Evolutionary conservation across 2,797 vertebrate species (phyloP).

Genomic region (Okamejei kenojei): DNA sequence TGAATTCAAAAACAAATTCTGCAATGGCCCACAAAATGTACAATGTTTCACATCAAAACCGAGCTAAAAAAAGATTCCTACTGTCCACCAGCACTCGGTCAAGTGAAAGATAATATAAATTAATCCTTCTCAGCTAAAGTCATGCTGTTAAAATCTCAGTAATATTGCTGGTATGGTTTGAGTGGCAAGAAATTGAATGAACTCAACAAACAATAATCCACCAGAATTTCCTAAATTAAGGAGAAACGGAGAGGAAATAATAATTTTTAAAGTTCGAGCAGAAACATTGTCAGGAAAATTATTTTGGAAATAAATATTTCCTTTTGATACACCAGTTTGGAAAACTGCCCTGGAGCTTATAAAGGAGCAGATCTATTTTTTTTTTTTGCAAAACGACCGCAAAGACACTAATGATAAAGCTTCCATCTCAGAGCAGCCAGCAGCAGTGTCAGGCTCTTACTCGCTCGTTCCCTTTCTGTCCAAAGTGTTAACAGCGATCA

Average conservation of each 20-base stretch:
- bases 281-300: not conserved
- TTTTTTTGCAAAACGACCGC: not conserved
- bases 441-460: not conserved
- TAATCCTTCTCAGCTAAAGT: not conserved
- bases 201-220: not conserved
- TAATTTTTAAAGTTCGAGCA: not conserved
- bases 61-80: not conserved
- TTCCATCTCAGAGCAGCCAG: not conserved
- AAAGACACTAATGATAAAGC: not conserved
- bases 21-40: not conserved
- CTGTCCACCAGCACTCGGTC: not conserved
- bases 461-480: not conserved
- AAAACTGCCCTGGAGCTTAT: not conserved
- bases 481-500: not conserved
- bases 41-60: not conserved
- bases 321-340: not conserved
- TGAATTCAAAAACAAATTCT: not conserved
- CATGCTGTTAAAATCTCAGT: not conserved
- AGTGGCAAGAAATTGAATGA: not conserved
- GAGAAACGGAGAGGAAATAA: not conserved
- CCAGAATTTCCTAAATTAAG: not conserved
- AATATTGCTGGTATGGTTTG: not conserved
- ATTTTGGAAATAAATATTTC: slow-evolving; percentile 4
- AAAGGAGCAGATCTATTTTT: slow-evolving; percentile 15
- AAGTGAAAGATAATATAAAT: not conserved